A percentile compares a stretch with the other conserved stretches of the same genome.
Evolutionary conservation across 2,888 invertebrate genomes (phyloP).

Genomic region (Pherbina coryleti): DNA sequence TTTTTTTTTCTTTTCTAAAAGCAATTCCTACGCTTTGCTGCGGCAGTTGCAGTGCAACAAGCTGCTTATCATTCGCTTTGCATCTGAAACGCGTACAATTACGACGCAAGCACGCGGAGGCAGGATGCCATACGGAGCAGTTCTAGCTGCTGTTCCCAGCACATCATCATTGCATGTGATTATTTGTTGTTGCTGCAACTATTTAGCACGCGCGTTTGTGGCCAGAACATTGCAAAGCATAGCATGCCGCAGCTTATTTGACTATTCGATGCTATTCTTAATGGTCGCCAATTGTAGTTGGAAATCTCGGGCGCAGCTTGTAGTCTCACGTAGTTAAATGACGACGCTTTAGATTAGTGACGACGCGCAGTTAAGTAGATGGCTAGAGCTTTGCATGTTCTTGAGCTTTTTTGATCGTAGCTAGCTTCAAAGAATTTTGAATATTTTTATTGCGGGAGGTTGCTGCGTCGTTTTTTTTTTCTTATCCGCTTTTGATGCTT

Average conservation of each 20-base stretch:
- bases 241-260: slow-evolving; percentile 4
- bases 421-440: background rate
- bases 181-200: slow-evolving; percentile 9
- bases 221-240: background rate
- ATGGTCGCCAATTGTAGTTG: background rate
- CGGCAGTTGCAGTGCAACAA: background rate
- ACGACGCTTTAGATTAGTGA: background rate
- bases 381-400: no score
- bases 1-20: background rate
- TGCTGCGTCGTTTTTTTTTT: background rate
- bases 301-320: background rate
- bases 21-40: slow-evolving; percentile 6
- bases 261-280: no score
- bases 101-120: background rate
- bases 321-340: background rate
- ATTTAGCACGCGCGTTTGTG: slow-evolving; percentile 5
- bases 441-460: background rate
- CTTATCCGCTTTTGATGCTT: background rate
- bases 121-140: background rate
- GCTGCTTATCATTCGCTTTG: slow-evolving; percentile 16
- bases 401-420: no score
- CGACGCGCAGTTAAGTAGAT: background rate
- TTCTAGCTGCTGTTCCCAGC: background rate
- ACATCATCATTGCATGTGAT: slow-evolving; percentile 4
- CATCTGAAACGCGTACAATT: slow-evolving; percentile 27